Evolutionary conservation across 2,113 vertebrate genomes (phyloP).

Genomic region (Coracopsis vasa): DNA sequence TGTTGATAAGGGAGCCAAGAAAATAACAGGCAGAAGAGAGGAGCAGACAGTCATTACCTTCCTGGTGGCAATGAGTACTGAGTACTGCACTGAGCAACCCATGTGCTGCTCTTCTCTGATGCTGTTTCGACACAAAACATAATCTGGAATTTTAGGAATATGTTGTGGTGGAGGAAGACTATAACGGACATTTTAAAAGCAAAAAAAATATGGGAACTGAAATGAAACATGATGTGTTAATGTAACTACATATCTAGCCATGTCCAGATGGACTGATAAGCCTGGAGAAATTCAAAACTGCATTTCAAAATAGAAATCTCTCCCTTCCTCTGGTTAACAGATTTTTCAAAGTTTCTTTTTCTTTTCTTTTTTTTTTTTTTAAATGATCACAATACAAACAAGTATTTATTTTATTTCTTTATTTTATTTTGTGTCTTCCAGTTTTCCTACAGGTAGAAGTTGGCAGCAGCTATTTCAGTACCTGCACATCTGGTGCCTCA

Average conservation of each 20-base stretch:
- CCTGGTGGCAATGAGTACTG: neutral
- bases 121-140: neutral
- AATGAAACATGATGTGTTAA: neutral
- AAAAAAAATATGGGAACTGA: neutral
- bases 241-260: neutral
- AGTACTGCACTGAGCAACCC: neutral
- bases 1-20: neutral
- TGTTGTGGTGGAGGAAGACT: neutral
- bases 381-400: neutral
- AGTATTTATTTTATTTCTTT: neutral
- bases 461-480: slow-evolving; percentile 29
- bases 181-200: neutral
- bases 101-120: neutral
- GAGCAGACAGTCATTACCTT: neutral
- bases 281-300: neutral
- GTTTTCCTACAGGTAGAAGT: slow-evolving; percentile 9
- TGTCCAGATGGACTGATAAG: neutral
- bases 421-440: neutral
- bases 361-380: neutral
- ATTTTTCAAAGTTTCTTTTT: neutral
- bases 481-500: slow-evolving; percentile 67
- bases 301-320: neutral
- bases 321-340: neutral
- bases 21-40: neutral
- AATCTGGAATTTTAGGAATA: neutral